Base-by-base conservation (phyloP, 2,113 vertebrate species). In the Sporophila hypoxantha region DNA sequence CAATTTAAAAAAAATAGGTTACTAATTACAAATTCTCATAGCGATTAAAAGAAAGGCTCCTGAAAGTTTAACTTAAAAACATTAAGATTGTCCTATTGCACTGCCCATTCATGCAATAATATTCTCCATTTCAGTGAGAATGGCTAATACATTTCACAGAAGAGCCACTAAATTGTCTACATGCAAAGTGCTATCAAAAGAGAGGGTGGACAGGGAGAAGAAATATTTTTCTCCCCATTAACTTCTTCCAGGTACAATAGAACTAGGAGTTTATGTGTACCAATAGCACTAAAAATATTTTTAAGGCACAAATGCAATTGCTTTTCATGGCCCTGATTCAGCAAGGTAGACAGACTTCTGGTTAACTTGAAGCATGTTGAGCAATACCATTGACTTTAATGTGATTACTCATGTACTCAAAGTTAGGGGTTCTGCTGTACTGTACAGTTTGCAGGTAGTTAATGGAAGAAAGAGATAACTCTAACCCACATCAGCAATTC, bases 151-250 rank as follows among this genome's bases (percentile, higher is more conserved):
- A 37, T 57, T 87, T 59, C 76, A 71, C 73, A 85, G 20, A 70
- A 46, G 17, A 87, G 37, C 16, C 80, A 68, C 65, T 82, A 68
- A 76, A 77, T 26, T 59, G 17, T 59, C 82, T 83, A 50, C 69
- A 81, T 57, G 73, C 61, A 66, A 83, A 82, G 16, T 64, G 27
- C 64, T 82, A 39, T 85, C 75, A 88, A 82, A 91, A 81, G 46
- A 88, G 46, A 65, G 30, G 34, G 68, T 64, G 46, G 61, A 26
- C 15, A 56, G 17, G 22, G 14, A 55, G 19, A 65, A 76, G 65
- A 89, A 88, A 76, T 81, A 68, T 85, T 92, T 91, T 90, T 85
- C 79, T 89, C 26, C 34, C 53, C 78, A 77, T 83, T 89, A 87
- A 93, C 57, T 94, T 90, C 44, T 70, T 81, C 77, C 73, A 65